Base-by-base conservation (phyloP, 35 echinoderm and acorn worm genomes). In the Lytechinus pictus region DNA sequence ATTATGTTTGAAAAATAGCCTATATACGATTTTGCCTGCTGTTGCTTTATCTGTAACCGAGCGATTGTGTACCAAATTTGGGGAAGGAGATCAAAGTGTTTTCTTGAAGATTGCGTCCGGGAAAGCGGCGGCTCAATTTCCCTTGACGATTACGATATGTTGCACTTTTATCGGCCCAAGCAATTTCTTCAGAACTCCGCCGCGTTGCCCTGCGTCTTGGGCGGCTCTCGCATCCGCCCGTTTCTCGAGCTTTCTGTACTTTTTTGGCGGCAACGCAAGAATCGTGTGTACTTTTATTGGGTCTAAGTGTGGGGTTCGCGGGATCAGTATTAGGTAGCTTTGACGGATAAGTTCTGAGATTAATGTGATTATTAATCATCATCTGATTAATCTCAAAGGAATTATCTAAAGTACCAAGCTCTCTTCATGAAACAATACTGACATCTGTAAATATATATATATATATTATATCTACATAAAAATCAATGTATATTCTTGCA, bases 161-260 rank as follows among this genome's bases (percentile, higher is more conserved):
- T 90, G 88, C 88, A 90, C 88, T 90, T 90, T 90, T 90, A 6
- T n/a, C 66, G 66, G 19, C 66, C 88, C 29, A 29, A 14, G 7
- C 88, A 12, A 14, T 90, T 90, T 90, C 88, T 90, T 90, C 88
- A 90, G 88, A 90, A 90, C 88, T 90, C 88, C 88, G 88, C 88
- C 88, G 88, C 88, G 88, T 9, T 14, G 88, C 28, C 33, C 52
- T 54, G 88, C 88, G 88, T 90, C 88, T 90, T 90, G 88, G 11
- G 27, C 88, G 28, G 88, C 88, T 90, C 88, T 90, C 52, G 29
- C 52, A 10, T 54, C 52, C 52, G 87, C 10, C 28, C 21, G 87
- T 89, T 52, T 89, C 87, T 19, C 88, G 11, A 28, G 16, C 52
- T 90, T 90, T 54, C 28, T 54, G 88, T 33, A 54, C 88, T 90